These are phyloP conservation scores for Halcyon smyrnensis DNA, from an alignment of 2,797 vertebrate species.

Conservation along the genomic window DNA sequence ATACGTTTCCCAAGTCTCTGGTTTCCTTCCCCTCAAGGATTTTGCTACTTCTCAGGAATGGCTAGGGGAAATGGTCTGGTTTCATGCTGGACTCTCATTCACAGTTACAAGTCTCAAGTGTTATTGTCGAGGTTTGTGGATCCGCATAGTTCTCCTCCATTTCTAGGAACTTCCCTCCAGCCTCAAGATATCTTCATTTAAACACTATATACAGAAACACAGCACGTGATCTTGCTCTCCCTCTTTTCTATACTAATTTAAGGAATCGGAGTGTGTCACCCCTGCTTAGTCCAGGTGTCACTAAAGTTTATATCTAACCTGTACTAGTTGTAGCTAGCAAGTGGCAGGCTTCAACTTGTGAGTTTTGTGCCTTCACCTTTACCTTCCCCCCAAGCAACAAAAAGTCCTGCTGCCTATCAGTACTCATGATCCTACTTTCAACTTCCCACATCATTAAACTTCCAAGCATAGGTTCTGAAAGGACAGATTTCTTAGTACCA, in stretches of 20 bases:
- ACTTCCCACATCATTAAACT: neutral
- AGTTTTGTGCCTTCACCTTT: neutral
- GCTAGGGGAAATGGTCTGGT: neutral
- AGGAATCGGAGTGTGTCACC: neutral
- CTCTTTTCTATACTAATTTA: neutral
- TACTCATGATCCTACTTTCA: neutral
- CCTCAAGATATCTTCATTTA: neutral
- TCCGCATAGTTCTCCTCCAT: neutral
- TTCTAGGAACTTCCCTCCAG: neutral
- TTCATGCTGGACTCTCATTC: neutral
- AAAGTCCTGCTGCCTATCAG: neutral
- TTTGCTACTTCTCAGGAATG: neutral
- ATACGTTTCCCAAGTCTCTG: neutral
- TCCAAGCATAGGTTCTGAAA: neutral
- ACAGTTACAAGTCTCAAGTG: fast-evolving
- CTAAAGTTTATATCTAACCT: neutral
- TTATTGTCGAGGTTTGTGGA: neutral
- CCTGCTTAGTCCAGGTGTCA: neutral
- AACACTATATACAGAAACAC: too few species aligned
- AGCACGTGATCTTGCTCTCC: too few species aligned
- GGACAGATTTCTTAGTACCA: neutral
- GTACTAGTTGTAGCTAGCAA: neutral
- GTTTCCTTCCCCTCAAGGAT: neutral
- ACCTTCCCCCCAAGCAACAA: neutral
- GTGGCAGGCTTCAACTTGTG: neutral